Conservation (phyloP, 64 coral and sea anemone genomes). For the Catalaphyllia jardinei region DNA sequence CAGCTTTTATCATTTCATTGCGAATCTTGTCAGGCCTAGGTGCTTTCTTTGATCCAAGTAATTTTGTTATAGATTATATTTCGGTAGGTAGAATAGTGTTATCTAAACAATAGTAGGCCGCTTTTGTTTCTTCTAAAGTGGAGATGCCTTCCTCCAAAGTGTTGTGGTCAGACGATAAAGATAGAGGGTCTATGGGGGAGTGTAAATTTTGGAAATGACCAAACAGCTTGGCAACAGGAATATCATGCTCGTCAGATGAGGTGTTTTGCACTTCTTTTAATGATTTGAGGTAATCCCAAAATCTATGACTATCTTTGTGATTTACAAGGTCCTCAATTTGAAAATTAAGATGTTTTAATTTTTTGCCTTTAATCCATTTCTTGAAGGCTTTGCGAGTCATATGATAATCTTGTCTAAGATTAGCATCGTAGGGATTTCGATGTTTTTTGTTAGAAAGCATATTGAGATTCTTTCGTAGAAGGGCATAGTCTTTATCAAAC, state of each 20-base stretch:
- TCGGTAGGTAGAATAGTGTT: no score
- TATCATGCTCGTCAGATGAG: neutral
- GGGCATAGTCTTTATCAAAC: constrained; percentile 27
- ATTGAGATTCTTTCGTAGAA: neutral
- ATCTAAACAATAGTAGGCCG: no score
- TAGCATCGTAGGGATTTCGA: constrained; percentile 14
- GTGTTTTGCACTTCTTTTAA: neutral
- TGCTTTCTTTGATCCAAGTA: no score
- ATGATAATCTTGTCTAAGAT: constrained; percentile 30
- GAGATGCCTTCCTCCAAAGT: no score
- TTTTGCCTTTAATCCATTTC: constrained; percentile 27
- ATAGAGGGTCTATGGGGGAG: neutral
- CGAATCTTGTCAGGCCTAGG: no score
- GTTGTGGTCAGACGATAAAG: no score
- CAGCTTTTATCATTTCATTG: no score
- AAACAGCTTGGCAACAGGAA: neutral
- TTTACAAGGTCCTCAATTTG: constrained; percentile 2
- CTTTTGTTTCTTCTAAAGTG: no score
- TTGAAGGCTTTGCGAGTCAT: constrained; percentile 4
- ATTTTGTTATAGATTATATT: no score
- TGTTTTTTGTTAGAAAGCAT: constrained; percentile 8
- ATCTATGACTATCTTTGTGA: neutral
- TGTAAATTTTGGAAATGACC: neutral
- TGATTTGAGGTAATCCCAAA: constrained; percentile 6
- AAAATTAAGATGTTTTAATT: neutral